Evolutionary conservation across 2,888 invertebrate genomes (phyloP).

Genomic region (Eristalinus sepulchralis): DNA sequence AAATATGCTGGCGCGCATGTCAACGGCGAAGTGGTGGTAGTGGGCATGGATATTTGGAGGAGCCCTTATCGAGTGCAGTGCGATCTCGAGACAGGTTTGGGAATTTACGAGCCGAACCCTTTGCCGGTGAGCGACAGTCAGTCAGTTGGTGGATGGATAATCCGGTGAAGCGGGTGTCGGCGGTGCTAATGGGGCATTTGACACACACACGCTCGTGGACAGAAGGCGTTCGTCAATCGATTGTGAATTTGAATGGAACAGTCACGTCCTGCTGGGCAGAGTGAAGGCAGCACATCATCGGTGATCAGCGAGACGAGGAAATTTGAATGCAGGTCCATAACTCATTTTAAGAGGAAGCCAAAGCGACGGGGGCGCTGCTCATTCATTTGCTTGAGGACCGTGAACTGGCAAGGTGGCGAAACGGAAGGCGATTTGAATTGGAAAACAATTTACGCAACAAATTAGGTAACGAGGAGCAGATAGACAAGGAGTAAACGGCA

Average conservation of each 20-base stretch:
- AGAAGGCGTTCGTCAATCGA: neutral
- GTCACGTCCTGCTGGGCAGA: neutral
- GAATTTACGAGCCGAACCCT: conserved; percentile 17
- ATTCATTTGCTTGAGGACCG: neutral
- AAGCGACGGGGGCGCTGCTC: neutral
- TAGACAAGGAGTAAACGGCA: no score
- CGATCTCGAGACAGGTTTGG: conserved; percentile 27
- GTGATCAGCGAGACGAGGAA: neutral
- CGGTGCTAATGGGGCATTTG: neutral
- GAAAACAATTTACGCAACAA: neutral
- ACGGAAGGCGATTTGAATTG: neutral
- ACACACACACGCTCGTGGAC: neutral
- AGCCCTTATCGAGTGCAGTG: conserved; percentile 9
- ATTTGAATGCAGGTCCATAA: neutral
- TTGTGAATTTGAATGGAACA: neutral
- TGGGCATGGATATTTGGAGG: conserved; percentile 31
- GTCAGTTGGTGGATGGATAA: neutral
- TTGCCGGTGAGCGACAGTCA: neutral
- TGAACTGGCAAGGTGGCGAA: neutral
- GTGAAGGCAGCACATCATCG: neutral
- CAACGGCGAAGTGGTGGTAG: conserved; percentile 6
- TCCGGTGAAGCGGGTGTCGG: neutral
- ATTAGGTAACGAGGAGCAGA: neutral
- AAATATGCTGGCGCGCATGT: neutral
- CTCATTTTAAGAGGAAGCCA: neutral